Conservation (phyloP, 2,113 vertebrate species). For the Nycticryphes semicollaris region DNA sequence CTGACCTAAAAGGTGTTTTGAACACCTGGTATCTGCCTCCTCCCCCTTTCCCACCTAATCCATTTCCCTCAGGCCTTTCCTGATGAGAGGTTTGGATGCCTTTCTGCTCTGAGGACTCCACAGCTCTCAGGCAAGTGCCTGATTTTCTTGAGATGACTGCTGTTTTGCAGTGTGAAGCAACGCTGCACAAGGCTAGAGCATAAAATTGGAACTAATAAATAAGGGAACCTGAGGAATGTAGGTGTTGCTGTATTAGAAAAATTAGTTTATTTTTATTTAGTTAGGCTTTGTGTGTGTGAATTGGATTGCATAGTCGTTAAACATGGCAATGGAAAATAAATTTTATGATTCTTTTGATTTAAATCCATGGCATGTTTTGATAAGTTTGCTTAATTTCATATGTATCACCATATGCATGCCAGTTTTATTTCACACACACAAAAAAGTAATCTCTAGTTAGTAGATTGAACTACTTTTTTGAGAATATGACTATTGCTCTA, state of each 20-base stretch:
- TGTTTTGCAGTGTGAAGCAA: rapidly evolving
- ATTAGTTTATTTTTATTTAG: background rate
- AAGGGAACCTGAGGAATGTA: background rate
- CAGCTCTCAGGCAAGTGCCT: background rate
- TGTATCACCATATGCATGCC: background rate
- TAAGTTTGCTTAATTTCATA: background rate
- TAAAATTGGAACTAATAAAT: background rate
- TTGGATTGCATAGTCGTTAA: background rate
- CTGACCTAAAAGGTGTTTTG: background rate
- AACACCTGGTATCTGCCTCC: background rate
- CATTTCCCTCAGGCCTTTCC: background rate
- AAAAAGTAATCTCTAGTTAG: background rate
- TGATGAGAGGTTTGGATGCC: background rate
- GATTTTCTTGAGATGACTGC: background rate
- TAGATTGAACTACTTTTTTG: background rate
- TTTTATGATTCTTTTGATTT: background rate
- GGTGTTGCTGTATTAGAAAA: background rate
- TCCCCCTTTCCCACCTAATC: background rate
- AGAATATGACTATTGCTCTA: background rate
- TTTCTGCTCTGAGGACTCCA: background rate
- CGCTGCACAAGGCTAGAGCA: background rate
- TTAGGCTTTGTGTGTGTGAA: background rate
- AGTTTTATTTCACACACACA: background rate
- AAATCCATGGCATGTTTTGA: background rate
- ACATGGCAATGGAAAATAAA: background rate